Evolutionary conservation across 2,888 invertebrate species (phyloP), one percentile per base, ranked within the genome.

Genomic region (Alcis repandata): DNA sequence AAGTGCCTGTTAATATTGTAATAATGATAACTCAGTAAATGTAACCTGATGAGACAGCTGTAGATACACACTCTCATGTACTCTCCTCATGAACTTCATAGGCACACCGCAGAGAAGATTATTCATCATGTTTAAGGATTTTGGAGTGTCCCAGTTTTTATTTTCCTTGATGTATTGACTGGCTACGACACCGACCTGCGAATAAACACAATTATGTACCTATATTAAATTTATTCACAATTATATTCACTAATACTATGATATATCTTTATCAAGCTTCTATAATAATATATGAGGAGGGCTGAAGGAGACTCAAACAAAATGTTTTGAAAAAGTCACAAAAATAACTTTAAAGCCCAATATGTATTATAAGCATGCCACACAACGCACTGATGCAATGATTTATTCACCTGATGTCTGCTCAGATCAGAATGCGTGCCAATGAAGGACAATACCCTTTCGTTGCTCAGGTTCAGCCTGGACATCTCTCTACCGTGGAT

Each of bases 81-180:
- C 71, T 63, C 71, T 82, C 49, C 90, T 80, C 89, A 93, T 89
- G 46, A 83, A 84, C 8, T 79, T 83, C 84, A 92, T 86, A 0
- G 92, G 92, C 0, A 93, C 83, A 0, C 92, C 92, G 52, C 92
- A 93, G 0, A 93, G 70, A 38, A 93, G 73, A 69, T 93, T 93
- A 67, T 92, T 92, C 92, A 93, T 91, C 20, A 87, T 59, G 57
- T 92, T 93, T 2, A 93, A 68, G 61, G 88, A 90, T 53, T 70
- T 84, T 0, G 87, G 80, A 1, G 82, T 71, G 0, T 71, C 74
- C 92, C 92, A 93, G 0, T 62, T 11, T 0, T 69, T 73, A 59
- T 91, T 92, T 0, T 84, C 0, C 20, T 77, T 67, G n/a, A 92
- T 84, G 56, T 92, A 92, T 45, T 59, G 80, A 60, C 79, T 85